These are phyloP conservation scores for Hippocampus comes DNA, from an alignment of 2,113 vertebrate species.

Conservation along the genomic window DNA sequence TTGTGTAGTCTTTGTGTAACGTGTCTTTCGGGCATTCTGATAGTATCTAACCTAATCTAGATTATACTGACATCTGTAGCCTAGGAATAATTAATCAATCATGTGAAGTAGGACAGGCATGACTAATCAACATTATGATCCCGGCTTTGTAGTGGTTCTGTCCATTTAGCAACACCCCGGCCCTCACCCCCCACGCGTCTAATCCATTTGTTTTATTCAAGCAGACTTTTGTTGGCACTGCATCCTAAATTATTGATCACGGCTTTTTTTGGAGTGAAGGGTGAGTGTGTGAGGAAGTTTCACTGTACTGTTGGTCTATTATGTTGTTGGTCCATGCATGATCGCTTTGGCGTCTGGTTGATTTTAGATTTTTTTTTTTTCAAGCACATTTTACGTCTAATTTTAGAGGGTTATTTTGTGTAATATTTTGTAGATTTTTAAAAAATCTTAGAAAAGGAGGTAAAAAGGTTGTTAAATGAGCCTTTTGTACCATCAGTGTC, in stretches of 20 bases:
- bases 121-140: conserved; percentile 68
- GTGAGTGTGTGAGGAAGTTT: conserved; percentile 11
- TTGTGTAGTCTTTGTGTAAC: conserved; percentile 63
- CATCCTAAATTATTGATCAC: conserved; percentile 21
- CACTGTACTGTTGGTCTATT: neutral
- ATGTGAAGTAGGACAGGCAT: conserved; percentile 72
- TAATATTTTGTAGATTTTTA: neutral
- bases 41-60: conserved; percentile 56
- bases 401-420: conserved; percentile 3
- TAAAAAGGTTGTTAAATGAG: neutral
- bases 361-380: neutral
- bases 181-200: conserved; percentile 24
- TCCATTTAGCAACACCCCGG: conserved; percentile 20
- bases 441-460: neutral
- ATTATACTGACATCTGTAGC: conserved; percentile 63
- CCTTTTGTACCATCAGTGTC: neutral
- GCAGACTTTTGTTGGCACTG: conserved; percentile 12
- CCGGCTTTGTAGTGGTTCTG: conserved; percentile 45
- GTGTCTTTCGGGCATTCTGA: conserved; percentile 61
- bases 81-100: conserved; percentile 68
- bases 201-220: neutral
- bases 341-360: conserved; percentile 12
- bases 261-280: conserved; percentile 25
- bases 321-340: conserved; percentile 32
- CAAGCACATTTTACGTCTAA: conserved; percentile 16